Evolutionary conservation across 2,113 vertebrate genomes (phyloP), one percentile per base, ranked within the genome.

Genomic region (Hemicordylus capensis): DNA sequence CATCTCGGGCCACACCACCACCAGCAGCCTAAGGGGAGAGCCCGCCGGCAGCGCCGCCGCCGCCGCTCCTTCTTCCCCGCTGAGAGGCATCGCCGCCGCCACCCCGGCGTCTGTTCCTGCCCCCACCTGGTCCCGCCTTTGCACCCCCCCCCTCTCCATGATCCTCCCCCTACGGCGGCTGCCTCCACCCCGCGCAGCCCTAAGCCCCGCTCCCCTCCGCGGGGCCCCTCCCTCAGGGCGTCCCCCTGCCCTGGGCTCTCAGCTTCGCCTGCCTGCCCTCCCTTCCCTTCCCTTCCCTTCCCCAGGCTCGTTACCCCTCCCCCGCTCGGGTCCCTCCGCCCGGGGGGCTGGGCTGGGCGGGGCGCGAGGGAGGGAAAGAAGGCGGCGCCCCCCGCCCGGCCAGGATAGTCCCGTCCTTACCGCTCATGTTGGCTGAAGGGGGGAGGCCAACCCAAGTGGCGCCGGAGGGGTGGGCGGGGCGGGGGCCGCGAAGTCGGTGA

Each of bases 361-460:
- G 92, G 94, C 90, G 76, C 90, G 88, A 84, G 84, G 89, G 81
- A 39, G 92, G 64, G 89, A 88, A 63, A 51, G 77, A 48, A 48
- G 81, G 69, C 59, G 76, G 76, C 69, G 82, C 69, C 82, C 78
- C 66, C 77, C 85, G 58, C 82, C 67, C 80, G 80, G 89, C 78
- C 80, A 73, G 70, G n/a, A 34, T 89, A 90, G 90, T 89, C 90
- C 94, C 90, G 89, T 92, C 86, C 95, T 95, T 96, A 95, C 95
- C 95, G 93, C 94, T 95, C 95, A 96, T 96, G 90, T 93, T 93
- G 91, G 92, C 92, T 86, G 92, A 89, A 82, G 90, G 90, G 88
- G 93, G 93, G 78, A 63, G 90, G 90, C 92, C 89, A 93, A 84
- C 89, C 92, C 91, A 94, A 94, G 87, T 93, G 93, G 92, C 91